These are phyloP conservation scores for Oryzias woworae DNA, from an alignment of 2,113 vertebrate species.

Conservation along the genomic window DNA sequence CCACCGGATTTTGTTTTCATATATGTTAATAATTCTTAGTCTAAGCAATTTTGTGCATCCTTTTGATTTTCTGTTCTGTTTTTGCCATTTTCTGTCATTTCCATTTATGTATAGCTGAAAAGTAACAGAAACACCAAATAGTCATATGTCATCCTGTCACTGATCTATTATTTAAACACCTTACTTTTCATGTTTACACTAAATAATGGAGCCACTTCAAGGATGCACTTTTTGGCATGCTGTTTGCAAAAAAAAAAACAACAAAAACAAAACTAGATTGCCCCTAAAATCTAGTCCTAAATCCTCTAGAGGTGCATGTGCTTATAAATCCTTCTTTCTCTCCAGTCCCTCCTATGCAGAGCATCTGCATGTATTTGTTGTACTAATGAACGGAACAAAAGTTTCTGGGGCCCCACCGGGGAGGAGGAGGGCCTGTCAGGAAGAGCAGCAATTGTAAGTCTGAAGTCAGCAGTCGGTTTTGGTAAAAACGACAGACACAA, in stretches of 20 bases:
- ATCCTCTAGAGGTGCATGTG: slow-evolving; percentile 39
- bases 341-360: slow-evolving; percentile 33
- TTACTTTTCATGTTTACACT: slow-evolving; percentile 62
- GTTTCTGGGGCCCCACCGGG: slow-evolving; percentile 52
- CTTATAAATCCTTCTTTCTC: slow-evolving; percentile 42
- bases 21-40: no score
- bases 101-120: slow-evolving; percentile 15
- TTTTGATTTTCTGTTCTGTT: slow-evolving; percentile 21
- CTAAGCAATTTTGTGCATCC: slow-evolving; percentile 6
- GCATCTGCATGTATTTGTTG: slow-evolving; percentile 71
- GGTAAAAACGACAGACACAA: slow-evolving; percentile 42
- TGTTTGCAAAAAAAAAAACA: slow-evolving; percentile 37
- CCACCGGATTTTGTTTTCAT: not conserved
- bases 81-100: not conserved
- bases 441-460: slow-evolving; percentile 16
- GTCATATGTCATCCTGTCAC: slow-evolving; percentile 33
- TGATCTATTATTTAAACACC: slow-evolving; percentile 61
- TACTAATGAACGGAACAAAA: slow-evolving; percentile 70
- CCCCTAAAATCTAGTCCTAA: slow-evolving; percentile 46
- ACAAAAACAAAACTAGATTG: slow-evolving; percentile 22
- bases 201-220: slow-evolving; percentile 60
- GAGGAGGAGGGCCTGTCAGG: slow-evolving; percentile 14
- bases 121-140: slow-evolving; percentile 33
- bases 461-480: slow-evolving; percentile 46
- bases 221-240: slow-evolving; percentile 55